phyloP scores from a whole-genome alignment of 2,113 vertebrate species.

The Dipodomys ordii region DNA sequence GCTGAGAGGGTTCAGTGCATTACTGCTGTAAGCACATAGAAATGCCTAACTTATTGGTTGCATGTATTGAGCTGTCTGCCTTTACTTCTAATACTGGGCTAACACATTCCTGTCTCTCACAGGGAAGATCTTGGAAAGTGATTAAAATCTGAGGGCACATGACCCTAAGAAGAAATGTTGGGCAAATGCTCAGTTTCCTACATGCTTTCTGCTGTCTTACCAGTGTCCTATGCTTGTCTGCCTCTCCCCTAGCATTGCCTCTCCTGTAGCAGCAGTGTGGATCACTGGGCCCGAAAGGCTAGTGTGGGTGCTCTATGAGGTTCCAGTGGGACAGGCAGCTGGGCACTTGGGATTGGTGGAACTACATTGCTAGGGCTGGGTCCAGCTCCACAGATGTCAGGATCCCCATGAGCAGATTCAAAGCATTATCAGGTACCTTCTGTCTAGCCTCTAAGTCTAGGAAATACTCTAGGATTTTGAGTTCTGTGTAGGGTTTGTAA shows the following conservation, averaged over 20 bases:
- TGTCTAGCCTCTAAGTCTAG: background rate
- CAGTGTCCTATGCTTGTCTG: background rate
- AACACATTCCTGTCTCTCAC: background rate
- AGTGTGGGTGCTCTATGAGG: background rate
- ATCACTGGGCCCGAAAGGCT: background rate
- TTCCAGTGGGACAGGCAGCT: background rate
- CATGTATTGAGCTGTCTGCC: too few relatives aligned
- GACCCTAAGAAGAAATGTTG: background rate
- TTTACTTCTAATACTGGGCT: background rate
- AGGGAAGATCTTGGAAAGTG: background rate
- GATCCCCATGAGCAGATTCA: background rate
- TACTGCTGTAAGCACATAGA: background rate
- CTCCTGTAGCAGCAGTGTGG: background rate
- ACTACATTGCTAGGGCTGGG: background rate
- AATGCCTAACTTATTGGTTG: background rate
- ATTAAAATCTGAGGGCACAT: background rate
- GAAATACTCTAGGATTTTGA: background rate
- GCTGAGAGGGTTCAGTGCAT: background rate
- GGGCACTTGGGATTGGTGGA: background rate
- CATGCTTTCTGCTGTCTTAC: background rate
- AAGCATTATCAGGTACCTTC: too few relatives aligned
- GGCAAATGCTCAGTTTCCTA: background rate
- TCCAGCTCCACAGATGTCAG: background rate
- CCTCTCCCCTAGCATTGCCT: background rate
- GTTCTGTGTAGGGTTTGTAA: background rate